Base-by-base conservation (phyloP, 2,113 vertebrate species). In the Cygnus buccinator region DNA sequence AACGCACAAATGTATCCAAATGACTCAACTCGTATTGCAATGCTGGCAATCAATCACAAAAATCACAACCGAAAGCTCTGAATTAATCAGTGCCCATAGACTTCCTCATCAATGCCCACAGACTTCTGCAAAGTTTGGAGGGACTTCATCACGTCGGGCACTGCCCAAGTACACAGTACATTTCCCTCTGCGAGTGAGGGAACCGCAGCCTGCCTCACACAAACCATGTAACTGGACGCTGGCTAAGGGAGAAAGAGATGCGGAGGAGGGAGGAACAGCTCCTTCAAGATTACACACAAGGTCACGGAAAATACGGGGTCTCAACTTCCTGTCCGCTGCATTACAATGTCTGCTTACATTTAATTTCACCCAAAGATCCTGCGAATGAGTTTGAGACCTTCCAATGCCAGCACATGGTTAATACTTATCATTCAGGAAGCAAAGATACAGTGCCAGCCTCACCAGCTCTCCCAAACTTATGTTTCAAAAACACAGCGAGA, bases 401-500 rank as follows among this genome's bases (percentile, higher is more conserved):
- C 55, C 73, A 88, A 74, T 29, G 28, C 55, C 29, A 92, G 50
- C n/a, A 66, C 1, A 1, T 9, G 5, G n/a, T 83, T 78, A 71
- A 4, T 80, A 74, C 58, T 90, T 77, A 77, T 83, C 63, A 77
- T 23, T 80, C 61, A 70, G 4, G 81, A 6, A 77, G 20, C 50
- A 90, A 78, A 94, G n/a, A 71, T 50, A 55, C 18, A 80, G 44
- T 3, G 11, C 48, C 88, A 89, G 59, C 17, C 44, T 44, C 33
- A 73, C 50, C 57, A 88, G 43, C 63, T 74, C 39, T 71, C 37
- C 67, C 35, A 75, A 13, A 62, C 15, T 55, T 46, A 19, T 74
- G 57, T 35, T 93, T 89, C 68, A 86, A 92, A 86, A 86, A 10
- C 21, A 73, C 41, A 92, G 55, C 7, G 29, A 96, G 55, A 87